These are phyloP conservation scores for Zygaena filipendulae DNA, from an alignment of 2,888 invertebrate genomes.

Conservation along the genomic window DNA sequence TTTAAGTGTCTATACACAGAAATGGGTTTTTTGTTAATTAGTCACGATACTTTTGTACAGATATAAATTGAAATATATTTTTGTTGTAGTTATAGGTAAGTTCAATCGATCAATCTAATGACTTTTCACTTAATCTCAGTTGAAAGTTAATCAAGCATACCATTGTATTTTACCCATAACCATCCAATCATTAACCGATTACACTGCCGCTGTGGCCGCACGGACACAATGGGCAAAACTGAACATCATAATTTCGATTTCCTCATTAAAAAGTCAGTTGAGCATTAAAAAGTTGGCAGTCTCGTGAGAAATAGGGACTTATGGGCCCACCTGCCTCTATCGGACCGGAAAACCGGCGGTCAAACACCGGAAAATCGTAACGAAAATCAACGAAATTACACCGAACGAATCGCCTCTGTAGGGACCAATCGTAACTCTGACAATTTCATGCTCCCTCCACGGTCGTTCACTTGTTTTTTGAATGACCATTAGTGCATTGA, in stretches of 20 bases:
- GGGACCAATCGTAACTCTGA: slow-evolving; percentile 33
- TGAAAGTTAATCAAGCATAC: no score
- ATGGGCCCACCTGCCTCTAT: slow-evolving; percentile 49
- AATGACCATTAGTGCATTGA: slow-evolving; percentile 52
- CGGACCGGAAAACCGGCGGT: slow-evolving; percentile 55
- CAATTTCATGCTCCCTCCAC: slow-evolving; percentile 53
- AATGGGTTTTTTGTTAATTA: no score
- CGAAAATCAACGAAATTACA: slow-evolving; percentile 57
- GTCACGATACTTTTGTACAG: no score
- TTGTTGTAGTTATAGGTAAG: no score
- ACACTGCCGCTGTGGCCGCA: no score
- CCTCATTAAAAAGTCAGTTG: slow-evolving; percentile 35
- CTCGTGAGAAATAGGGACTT: slow-evolving; percentile 54
- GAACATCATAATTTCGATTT: slow-evolving; percentile 34
- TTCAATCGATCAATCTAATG: no score
- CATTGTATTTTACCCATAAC: no score
- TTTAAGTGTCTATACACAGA: no score
- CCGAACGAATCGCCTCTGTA: slow-evolving; percentile 44
- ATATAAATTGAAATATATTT: no score
- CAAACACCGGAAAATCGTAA: slow-evolving; percentile 63
- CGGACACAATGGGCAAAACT: slow-evolving; percentile 23
- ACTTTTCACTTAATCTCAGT: no score
- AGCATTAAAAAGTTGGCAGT: slow-evolving; percentile 36
- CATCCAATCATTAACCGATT: no score
- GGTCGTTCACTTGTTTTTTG: slow-evolving; percentile 38